These are phyloP conservation scores for Quiscalus mexicanus DNA, from an alignment of 2,113 vertebrate genomes.

Conservation along the genomic window DNA sequence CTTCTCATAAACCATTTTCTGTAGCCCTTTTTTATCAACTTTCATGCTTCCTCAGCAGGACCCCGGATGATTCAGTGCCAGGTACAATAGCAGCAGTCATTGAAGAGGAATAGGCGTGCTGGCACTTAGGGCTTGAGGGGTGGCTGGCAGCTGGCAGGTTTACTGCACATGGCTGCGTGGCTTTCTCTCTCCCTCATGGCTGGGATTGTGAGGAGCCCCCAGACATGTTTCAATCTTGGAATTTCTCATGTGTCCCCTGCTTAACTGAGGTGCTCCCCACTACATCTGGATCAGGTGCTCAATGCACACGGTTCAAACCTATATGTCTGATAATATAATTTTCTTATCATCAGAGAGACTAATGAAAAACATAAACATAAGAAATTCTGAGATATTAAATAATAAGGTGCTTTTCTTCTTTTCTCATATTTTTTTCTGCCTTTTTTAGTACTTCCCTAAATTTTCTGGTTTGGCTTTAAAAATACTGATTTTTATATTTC, in stretches of 20 bases:
- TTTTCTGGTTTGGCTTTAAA: neutral
- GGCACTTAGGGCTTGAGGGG: neutral
- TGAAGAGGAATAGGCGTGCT: neutral
- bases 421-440: neutral
- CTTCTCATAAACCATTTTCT: neutral
- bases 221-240: neutral
- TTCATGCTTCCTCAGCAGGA: neutral
- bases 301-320: neutral
- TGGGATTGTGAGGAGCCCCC: neutral
- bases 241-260: neutral
- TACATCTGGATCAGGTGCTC: neutral
- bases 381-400: neutral
- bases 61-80: neutral
- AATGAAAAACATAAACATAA: neutral
- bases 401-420: neutral
- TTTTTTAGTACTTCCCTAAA: neutral
- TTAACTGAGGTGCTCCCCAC: accelerated
- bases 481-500: neutral
- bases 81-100: neutral
- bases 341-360: neutral
- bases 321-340: neutral
- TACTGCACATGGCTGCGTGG: accelerated
- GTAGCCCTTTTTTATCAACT: neutral
- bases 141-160: neutral
- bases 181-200: neutral